phyloP scores from a whole-genome alignment of 2,113 vertebrate genomes.

The Globicephala melas region DNA sequence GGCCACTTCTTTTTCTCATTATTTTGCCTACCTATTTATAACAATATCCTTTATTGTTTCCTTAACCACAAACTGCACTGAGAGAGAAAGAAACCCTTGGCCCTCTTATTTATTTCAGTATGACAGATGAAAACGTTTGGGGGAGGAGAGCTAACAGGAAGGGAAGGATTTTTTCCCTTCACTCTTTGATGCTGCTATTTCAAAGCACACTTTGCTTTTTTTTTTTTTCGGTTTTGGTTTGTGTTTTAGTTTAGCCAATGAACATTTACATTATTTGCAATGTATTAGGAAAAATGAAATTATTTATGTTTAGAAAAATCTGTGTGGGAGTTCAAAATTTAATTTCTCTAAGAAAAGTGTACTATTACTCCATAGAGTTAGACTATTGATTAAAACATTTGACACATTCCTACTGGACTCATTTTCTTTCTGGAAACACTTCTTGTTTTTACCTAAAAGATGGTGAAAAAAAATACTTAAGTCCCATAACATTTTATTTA shows the following conservation, averaged over 20 bases:
- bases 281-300: background rate
- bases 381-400: background rate
- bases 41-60: constrained; percentile 73
- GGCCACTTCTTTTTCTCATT: constrained; percentile 60
- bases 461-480: background rate
- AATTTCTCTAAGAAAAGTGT: background rate
- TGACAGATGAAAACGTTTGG: constrained; percentile 17
- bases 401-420: background rate
- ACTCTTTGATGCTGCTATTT: constrained; percentile 50
- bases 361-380: background rate
- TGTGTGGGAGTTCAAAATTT: background rate
- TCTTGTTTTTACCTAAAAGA: constrained; percentile 15
- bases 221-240: background rate
- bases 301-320: constrained; percentile 23
- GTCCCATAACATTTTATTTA: background rate
- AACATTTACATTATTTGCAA: background rate
- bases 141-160: background rate
- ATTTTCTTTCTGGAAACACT: constrained; percentile 27
- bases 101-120: constrained; percentile 36
- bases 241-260: constrained; percentile 32
- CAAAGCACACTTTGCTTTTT: constrained; percentile 7
- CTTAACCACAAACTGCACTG: constrained; percentile 45
- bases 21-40: constrained; percentile 66
- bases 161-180: background rate
- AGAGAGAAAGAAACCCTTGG: background rate